Evolutionary conservation across 2,113 vertebrate genomes (phyloP), one percentile per base, ranked within the genome.

Genomic region (Anolis sagrei): DNA sequence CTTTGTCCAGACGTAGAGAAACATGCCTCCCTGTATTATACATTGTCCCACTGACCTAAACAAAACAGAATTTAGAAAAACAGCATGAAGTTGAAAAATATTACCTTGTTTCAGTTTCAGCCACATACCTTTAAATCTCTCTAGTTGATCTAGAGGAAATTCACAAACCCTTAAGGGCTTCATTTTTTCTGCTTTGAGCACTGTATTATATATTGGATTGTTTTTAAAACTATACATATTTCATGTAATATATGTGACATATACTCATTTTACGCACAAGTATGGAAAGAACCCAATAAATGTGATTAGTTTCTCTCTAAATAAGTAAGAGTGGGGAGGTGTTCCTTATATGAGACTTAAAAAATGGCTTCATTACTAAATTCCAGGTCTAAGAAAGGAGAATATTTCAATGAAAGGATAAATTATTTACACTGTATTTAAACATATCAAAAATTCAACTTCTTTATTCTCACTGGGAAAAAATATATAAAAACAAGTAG

Each of bases 21-120:
- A 99, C 98, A 0, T 99, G 98, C 87, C 98, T 98, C 85, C 99
- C 99, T 1, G 99, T 99, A 89, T 99, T 99, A 95, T 99, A 99
- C 99, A 99, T 99, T 0, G 99, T 99, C 86, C 98, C 98, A 62
- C 98, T 98, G 90, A 99, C 97, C 99, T 99, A 90, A 29, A 91
- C 87, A 84, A 76, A 81, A 92, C 8, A 1, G 11, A 44, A 27
- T 16, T 66, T 19, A 27, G 7, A 2, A 13, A 87, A 61, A 92
- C 62, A 94, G 36, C 23, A 34, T 69, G 66, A 70, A 88, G 0
- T 3, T 3, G 32, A 29, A 79, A 49, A 76, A 76, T 44, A 25
- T 76, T 62, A 74, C 27, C 2, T 5, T 64, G 32, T 0, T 1
- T 2, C 0, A 58, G 8, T 58, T n/a, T 54, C 32, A 32, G n/a